Conservation (phyloP, 2,113 vertebrate species). For the Pteronura brasiliensis region DNA sequence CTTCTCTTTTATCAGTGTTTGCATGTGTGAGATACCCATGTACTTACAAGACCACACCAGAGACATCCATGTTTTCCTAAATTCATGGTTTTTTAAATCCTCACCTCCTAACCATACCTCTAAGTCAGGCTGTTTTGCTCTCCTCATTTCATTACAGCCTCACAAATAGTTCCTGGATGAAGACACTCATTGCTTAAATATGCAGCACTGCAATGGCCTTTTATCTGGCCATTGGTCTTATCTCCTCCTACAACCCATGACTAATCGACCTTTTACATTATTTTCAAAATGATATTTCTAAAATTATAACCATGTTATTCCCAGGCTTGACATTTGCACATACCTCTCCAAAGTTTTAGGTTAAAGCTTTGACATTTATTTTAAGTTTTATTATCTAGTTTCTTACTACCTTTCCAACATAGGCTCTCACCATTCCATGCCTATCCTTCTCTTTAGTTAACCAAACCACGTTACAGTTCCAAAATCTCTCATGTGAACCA, state of each 20-base stretch:
- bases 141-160: neutral
- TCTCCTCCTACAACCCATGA: neutral
- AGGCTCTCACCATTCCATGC: neutral
- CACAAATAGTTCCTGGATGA: neutral
- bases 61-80: neutral
- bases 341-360: neutral
- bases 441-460: neutral
- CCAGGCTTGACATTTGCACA: neutral
- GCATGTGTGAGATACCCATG: neutral
- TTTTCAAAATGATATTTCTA: neutral
- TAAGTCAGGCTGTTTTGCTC: neutral
- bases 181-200: neutral
- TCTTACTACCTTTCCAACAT: neutral
- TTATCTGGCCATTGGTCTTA: neutral
- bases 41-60: neutral
- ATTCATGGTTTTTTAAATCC: neutral
- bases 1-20: neutral
- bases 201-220: neutral
- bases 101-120: neutral
- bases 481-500: neutral
- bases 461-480: neutral
- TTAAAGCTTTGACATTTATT: neutral
- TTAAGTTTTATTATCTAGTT: neutral
- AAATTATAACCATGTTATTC: neutral
- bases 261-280: neutral